Base-by-base conservation (phyloP, 2,888 invertebrate species). In the Chrysolina americana region DNA sequence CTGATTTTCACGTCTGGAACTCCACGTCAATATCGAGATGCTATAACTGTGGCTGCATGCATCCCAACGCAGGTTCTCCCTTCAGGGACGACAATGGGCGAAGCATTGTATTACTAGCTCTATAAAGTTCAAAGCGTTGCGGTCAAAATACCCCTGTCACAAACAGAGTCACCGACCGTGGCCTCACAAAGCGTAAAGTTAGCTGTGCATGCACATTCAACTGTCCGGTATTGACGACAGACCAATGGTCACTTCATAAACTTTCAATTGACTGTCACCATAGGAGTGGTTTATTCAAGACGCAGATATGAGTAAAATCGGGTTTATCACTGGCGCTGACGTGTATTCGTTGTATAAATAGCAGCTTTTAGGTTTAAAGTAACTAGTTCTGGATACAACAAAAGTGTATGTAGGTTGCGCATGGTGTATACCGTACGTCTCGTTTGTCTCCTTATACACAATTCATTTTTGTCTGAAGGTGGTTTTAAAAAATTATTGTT, bases 191-290 rank as follows among this genome's bases (percentile, higher is more conserved):
- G 86, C 83, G 72, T 83, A 85, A 85, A 85, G 85, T 80, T 84
- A 81, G 82, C 82, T 83, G 84, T 84, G 83, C 84, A 84, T 83
- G 83, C 82, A 82, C 84, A 85, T 85, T 85, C 83, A 86, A 85
- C 85, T 86, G 85, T 86, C 85, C 78, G 78, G 78, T 83, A 84
- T 85, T 83, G 84, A 83, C 84, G 81, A 79, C 82, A 79, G 82
- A 79, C 83, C 84, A 85, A 85, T 84, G 86, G 86, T 85, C 86
- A 86, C 86, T 86, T 86, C 85, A 86, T 85, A 85, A 86, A 86
- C 84, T 86, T 86, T 84, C 83, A 85, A 86, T 86, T 86, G 85
- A 86, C 84, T 86, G 85, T 86, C 85, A 83, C 73, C 64, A 64
- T 47, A 56, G 73, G 78, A 71, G 82, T 79, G 81, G 80, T 83